phyloP scores from a whole-genome alignment of 2,113 vertebrate genomes.

The Neogale vison region DNA sequence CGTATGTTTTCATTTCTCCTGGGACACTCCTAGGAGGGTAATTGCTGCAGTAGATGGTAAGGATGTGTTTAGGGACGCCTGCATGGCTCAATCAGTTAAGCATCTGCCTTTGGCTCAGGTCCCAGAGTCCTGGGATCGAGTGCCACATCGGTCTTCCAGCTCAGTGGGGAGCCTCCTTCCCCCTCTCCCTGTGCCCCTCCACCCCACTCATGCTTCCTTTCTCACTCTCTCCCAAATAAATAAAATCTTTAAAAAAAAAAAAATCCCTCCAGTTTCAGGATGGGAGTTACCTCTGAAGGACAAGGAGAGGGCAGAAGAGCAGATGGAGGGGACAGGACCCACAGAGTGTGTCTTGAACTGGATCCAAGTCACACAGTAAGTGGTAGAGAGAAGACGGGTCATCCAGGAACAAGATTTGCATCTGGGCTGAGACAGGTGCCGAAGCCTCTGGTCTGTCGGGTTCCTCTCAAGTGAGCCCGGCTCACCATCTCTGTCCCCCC shows the following conservation, averaged over 20 bases:
- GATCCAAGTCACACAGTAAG: not conserved
- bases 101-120: not conserved
- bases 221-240: not conserved
- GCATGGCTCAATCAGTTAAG: not conserved
- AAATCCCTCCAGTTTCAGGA: not conserved
- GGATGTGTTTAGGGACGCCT: not conserved
- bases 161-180: not conserved
- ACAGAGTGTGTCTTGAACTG: not conserved
- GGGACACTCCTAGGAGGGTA: not conserved
- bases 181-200: not conserved
- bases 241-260: not conserved
- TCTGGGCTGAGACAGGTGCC: not conserved
- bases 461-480: rapidly evolving
- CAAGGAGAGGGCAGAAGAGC: not conserved
- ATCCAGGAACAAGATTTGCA: not conserved
- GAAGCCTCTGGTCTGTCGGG: not conserved
- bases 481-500: not conserved
- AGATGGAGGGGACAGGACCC: not conserved
- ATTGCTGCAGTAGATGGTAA: rapidly evolving
- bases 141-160: rapidly evolving
- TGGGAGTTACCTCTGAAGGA: not conserved
- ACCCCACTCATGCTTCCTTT: too few species aligned
- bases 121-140: not conserved
- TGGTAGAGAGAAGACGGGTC: not conserved
- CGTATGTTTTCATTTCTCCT: not conserved